Evolutionary conservation across 1,140 invertebrate species (phyloP), one percentile per base, ranked within the genome.

Genomic region (Bombus huntii): DNA sequence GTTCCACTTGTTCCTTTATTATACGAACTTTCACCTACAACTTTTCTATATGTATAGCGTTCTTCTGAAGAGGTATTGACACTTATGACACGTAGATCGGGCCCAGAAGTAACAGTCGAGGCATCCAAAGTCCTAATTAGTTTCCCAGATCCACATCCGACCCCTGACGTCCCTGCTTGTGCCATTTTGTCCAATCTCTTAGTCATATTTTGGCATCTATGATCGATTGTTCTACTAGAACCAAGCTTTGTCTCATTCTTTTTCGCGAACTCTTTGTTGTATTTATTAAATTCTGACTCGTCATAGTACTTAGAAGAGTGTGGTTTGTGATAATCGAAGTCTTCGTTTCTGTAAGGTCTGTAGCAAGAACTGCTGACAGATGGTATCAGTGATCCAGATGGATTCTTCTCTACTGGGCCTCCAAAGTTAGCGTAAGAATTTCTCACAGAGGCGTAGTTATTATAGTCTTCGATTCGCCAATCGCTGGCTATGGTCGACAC

Each of bases 31-130:
- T 28, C 44, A 5, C 18, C 79, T 47, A 44, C 77, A 10, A 59
- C 18, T 34, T 6, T 47, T 47, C 47, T 15, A 47, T 47, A 18
- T 18, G 70, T 39, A 37, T 65, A 89, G 22, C 10, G 82, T 42
- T 88, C 72, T 22, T 85, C 78, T 12, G 83, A 15, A 0, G 65
- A 78, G 1, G 86, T 86, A 25, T 89, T 89, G 22, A 83, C 66
- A 2, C 76, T 77, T 39, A 77, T 47, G 13, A 85, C 59, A 12
- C 59, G 72, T 25, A 86, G 28, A 28, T 81, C 42, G 13, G 87
- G 75, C 0, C 12, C 28, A 0, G 77, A 42, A 12, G 34, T 65
- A 18, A 25, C 8, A 12, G 75, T 66, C 3, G 75, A 78, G 0
- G 10, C 31, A 10, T 47, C n/a, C 3, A 47, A 3, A 18, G n/a